Evolutionary conservation across 2,113 vertebrate genomes (phyloP), one percentile per base, ranked within the genome.

Genomic region (Toxostoma redivivum): DNA sequence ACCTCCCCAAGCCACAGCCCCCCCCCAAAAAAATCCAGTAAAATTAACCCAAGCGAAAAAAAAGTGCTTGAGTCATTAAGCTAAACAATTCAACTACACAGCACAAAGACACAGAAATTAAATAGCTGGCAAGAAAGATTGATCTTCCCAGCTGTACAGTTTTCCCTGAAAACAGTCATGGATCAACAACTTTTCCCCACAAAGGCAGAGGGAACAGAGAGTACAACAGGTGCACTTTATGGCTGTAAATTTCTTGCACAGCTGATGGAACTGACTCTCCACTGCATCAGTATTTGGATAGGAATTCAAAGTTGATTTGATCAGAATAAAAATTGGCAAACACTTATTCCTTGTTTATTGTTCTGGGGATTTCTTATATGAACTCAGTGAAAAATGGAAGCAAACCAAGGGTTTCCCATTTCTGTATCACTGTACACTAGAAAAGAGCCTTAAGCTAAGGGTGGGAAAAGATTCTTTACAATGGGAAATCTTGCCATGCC

Each of bases 1-100:
- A 0, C 12, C 24, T 15, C 48, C 14, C 30, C 16, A 22, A 8
- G 16, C 3, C 10, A 2, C 9, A 7, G 4, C 11, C 11, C 4
- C 17, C 1, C 40, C 15, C 40, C 14, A 42, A 42, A 42, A 40
- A 40, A 40, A 40, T 1, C 1, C 21, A 47, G 9, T 27, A 60
- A 86, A 81, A 45, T 14, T 12, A 81, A 70, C n/a, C 4, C 6
- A 33, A 51, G 5, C 2, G n/a, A n/a, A 20, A 40, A 81, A 54
- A 53, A 51, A 33, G 0, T 7, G 20, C 18, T 74, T 27, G 9
- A 50, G 14, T 37, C 24, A 17, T n/a, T 40, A 40, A 72, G 23
- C 16, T 67, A 60, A 76, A 72, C 15, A 66, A 28, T 44, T 51
- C 17, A 54, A 44, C 5, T 23, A 60, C 45, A 48, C 22, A 2